A percentile compares a stretch with the other conserved stretches of the same genome.
These are phyloP conservation scores for Caenorhabditis drosophilae DNA, from an alignment of 2,888 invertebrate species.

Conservation along the genomic window DNA sequence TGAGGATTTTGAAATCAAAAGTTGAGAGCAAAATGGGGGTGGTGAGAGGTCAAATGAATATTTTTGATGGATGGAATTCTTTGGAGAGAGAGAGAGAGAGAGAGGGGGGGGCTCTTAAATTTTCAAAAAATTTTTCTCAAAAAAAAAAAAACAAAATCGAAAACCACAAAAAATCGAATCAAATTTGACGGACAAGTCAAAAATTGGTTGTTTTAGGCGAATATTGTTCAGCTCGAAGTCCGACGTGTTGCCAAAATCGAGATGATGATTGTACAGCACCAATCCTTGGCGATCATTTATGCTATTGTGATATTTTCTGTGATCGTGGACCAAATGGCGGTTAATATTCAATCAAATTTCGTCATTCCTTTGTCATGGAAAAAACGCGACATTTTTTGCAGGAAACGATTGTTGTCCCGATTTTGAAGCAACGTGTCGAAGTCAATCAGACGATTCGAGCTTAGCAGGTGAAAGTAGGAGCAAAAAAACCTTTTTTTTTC, in stretches of 20 bases:
- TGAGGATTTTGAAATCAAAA: no score
- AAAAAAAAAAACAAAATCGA: no score
- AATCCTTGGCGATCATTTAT: constrained; percentile 80
- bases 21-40: no score
- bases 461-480: background rate
- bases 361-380: background rate
- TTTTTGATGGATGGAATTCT: no score
- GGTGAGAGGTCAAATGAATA: no score
- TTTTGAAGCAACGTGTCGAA: constrained; percentile 80
- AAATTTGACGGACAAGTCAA: no score
- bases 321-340: constrained; percentile 50
- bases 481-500: background rate
- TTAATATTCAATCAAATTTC: no score
- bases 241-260: constrained; percentile 79
- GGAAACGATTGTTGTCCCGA: constrained; percentile 91
- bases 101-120: no score
- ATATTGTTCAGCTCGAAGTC: constrained; percentile 60
- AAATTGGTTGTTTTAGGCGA: constrained; percentile 50
- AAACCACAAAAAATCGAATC: no score
- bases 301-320: constrained; percentile 82
- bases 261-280: constrained; percentile 81
- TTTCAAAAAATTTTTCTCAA: no score
- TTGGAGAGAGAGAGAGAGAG: no score
- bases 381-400: constrained; percentile 35
- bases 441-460: constrained; percentile 56